Evolutionary conservation across 2,888 invertebrate genomes (phyloP), one percentile per base, ranked within the genome.

Genomic region (Latrodectus elegans): DNA sequence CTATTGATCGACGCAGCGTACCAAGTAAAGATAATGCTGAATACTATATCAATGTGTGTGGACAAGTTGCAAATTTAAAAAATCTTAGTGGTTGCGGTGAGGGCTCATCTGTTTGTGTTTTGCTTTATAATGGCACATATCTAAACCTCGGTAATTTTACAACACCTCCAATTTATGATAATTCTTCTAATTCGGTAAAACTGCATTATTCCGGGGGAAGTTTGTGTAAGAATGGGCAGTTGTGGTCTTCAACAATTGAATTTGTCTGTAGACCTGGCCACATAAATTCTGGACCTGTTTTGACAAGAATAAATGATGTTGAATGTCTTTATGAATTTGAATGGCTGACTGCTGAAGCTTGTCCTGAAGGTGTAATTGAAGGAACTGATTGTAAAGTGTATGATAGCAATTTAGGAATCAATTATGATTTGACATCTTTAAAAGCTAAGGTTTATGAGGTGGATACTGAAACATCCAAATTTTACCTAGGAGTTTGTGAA

Each of bases 261-360:
- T 88, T 90, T 60, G 65, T 79, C 9, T 90, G 90, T 75, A 72
- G 73, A 65, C 79, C 87, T 12, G 88, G 89, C 0, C 84, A 78
- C n/a, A 73, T 86, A 14, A 81, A 89, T 68, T 84, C 75, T 53
- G 68, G 75, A 52, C 90, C 88, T 8, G 75, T 79, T 64, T 60
- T 91, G 53, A 89, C 89, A 4, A 89, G 86, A 22, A 84, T 90
- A 72, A 91, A 91, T 52, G 84, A 74, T 0, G 70, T 80, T 11
- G 82, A 90, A 8, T 92, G 92, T 89, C 75, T 84, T 12, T 91
- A 92, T 88, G 90, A 91, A 74, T 91, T 92, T 90, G 92, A 92
- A 83, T 92, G 92, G 92, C 90, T 91, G 60, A 92, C 92, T 17
- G 91, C 91, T 12, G 91, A 91, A 12, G 92, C 92, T 8, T 92